These are phyloP conservation scores for Nezara viridula DNA, from an alignment of 2,888 invertebrate species.

Conservation along the genomic window DNA sequence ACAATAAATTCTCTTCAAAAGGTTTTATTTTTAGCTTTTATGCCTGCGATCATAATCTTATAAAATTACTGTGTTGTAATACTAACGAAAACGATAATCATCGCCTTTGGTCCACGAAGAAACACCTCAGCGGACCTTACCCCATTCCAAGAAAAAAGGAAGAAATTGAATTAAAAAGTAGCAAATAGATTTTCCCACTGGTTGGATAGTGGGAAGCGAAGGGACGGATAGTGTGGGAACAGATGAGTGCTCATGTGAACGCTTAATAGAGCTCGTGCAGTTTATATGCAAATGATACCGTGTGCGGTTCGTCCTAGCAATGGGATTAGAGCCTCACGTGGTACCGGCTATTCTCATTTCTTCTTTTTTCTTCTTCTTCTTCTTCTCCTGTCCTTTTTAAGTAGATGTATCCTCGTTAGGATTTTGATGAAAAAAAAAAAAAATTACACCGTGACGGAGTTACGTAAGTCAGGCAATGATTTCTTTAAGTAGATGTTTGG, in stretches of 20 bases:
- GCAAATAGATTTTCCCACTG: not conserved
- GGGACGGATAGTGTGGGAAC: not conserved
- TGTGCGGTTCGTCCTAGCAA: not conserved
- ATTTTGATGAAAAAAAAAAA: not conserved
- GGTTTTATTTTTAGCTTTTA: too few relatives aligned
- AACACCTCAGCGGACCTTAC: not conserved
- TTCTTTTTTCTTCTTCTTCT: not conserved
- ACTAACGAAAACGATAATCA: too few relatives aligned
- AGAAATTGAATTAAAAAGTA: not conserved
- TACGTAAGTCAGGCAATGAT: not conserved
- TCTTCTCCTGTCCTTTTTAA: not conserved
- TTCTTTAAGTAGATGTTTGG: not conserved
- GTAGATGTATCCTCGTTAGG: not conserved
- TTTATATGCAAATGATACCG: slow-evolving; percentile 17
- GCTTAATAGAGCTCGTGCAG: not conserved
- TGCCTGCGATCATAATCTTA: too few relatives aligned
- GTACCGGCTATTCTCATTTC: not conserved
- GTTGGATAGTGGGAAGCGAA: not conserved
- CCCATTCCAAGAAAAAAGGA: not conserved
- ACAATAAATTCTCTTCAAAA: too few relatives aligned
- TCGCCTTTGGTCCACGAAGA: too few relatives aligned
- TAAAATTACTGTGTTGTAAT: too few relatives aligned
- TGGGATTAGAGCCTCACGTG: not conserved
- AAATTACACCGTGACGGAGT: not conserved
- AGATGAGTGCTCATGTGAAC: slow-evolving; percentile 11